Percentiles rank a stretch among this genome's conserved stretches.
Evolutionary conservation across 2,797 vertebrate genomes (phyloP).

Genomic region (Microctenopoma stevenorrisi): DNA sequence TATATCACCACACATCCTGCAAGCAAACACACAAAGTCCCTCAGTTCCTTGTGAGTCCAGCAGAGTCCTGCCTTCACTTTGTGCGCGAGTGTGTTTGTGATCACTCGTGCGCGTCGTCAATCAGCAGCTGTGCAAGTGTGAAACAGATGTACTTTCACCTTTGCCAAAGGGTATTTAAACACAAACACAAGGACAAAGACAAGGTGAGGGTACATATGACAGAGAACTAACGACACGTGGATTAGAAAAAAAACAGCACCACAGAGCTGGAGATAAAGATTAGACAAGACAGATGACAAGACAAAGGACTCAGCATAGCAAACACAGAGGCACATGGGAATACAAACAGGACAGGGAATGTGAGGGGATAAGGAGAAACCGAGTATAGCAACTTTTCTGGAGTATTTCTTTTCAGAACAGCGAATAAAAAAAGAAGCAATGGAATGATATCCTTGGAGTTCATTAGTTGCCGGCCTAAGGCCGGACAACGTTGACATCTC

Average conservation of each 20-base stretch:
- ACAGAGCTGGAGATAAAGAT: conserved; percentile 57
- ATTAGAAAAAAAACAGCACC: conserved; percentile 27
- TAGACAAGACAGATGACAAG: conserved; percentile 66
- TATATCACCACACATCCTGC: conserved; percentile 29
- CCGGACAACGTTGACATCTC: conserved; percentile 15
- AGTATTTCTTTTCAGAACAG: conserved; percentile 18
- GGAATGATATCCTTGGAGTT: conserved; percentile 23
- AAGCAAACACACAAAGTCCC: conserved; percentile 40
- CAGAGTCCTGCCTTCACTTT: conserved; percentile 37
- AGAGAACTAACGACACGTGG: conserved; percentile 48
- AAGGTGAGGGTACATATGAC: conserved; percentile 54
- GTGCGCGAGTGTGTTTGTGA: conserved; percentile 13
- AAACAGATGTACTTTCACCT: conserved; percentile 40
- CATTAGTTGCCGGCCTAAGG: conserved; percentile 16
- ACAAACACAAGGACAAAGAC: conserved; percentile 69
- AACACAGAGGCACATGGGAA: conserved; percentile 67
- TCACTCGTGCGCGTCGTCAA: conserved; percentile 28
- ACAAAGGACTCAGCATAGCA: conserved; percentile 65
- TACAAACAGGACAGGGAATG: conserved; percentile 56
- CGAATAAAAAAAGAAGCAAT: conserved; percentile 26
- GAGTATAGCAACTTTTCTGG: conserved; percentile 27
- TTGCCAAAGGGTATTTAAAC: conserved; percentile 53
- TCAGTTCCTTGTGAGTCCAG: conserved; percentile 48
- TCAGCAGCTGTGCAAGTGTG: conserved; percentile 47
- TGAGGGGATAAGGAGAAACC: conserved; percentile 37